Percentiles rank a stretch among this genome's conserved stretches.
These are phyloP conservation scores for Lepeophtheirus nordmannii DNA, from an alignment of 2,888 invertebrate genomes.

Conservation along the genomic window DNA sequence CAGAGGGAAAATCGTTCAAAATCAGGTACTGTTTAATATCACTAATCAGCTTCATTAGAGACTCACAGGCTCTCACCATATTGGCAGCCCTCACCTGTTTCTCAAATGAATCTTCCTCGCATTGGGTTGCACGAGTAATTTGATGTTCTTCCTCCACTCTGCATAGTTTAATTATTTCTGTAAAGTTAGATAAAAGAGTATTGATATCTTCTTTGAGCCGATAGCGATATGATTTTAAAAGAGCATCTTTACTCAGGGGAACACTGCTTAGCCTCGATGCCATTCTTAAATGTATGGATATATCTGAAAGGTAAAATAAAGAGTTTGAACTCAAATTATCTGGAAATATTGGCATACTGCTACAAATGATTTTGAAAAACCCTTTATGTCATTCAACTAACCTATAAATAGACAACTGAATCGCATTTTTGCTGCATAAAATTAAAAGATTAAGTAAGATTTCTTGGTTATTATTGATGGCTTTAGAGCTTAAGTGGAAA, in stretches of 20 bases:
- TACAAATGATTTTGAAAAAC: too few relatives aligned
- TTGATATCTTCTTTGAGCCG: slow-evolving; percentile 88
- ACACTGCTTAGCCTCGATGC: slow-evolving; percentile 35
- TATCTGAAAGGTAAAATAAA: neutral
- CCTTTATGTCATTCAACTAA: too few relatives aligned
- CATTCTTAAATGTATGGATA: neutral
- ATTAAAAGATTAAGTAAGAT: too few relatives aligned
- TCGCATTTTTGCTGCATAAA: too few relatives aligned
- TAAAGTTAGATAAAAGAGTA: slow-evolving; percentile 89
- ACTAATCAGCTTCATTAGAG: slow-evolving; percentile 64
- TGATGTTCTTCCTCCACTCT: slow-evolving; percentile 82
- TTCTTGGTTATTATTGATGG: too few relatives aligned
- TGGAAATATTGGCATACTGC: too few relatives aligned
- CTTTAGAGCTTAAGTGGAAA: too few relatives aligned
- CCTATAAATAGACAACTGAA: too few relatives aligned
- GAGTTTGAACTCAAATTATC: neutral
- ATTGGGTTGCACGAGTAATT: slow-evolving; percentile 71
- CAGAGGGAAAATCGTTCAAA: slow-evolving; percentile 92
- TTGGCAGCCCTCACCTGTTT: slow-evolving; percentile 94
- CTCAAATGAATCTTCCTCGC: slow-evolving; percentile 87
- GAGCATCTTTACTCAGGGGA: slow-evolving; percentile 84
- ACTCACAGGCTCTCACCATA: slow-evolving; percentile 81
- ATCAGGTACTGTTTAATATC: slow-evolving; percentile 96
- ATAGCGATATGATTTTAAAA: slow-evolving; percentile 84
- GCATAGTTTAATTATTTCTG: slow-evolving; percentile 74